Base-by-base conservation (phyloP, 2,113 vertebrate species). In the Calidris pygmaea region DNA sequence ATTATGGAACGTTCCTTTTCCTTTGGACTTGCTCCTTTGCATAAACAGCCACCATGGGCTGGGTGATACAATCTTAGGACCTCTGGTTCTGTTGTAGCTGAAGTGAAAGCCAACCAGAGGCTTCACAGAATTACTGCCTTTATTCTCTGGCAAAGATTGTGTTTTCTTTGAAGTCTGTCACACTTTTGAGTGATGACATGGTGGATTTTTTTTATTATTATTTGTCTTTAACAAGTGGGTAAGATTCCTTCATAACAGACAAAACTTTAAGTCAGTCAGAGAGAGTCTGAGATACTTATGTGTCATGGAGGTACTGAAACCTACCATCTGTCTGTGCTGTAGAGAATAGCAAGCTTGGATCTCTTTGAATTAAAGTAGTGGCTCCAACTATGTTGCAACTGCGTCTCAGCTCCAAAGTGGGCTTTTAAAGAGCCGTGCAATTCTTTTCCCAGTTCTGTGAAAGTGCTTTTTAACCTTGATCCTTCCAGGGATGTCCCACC, bases 361-460 rank as follows among this genome's bases (percentile, higher is more conserved):
- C 45, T 70, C 73, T 68, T 37, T 96, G 74, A 97, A 93, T 68
- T 74, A 92, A 97, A 56, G 62, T 29, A 32, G 53, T 71, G 66
- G 29, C 37, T 95, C 65, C 93, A 95, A 41, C 48, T 55, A 56
- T 93, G 41, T 32, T 65, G 50, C 75, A 84, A 50, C 48, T 66
- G 9, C 6, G 3, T 87, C 79, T 76, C 5, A 29, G 59, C 65
- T 94, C 96, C 60, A 59, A 85, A 90, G 47, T 47, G 58, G 35
- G 75, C 43, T 71, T 87, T 90, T 83, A 56, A 41, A 75, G 72
- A 82, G 50, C 58, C 30, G 20, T 91, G 20, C 55, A 74, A 56
- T 84, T 81, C 11, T 74, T 62, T 73, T 78, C 58, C 30, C 45
- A 11, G 20, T 92, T 96, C 84, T 6, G 2, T 32, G 72, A 82